Evolutionary conservation across 2,113 vertebrate species (phyloP).

Genomic region (Cyanocitta stelleri): DNA sequence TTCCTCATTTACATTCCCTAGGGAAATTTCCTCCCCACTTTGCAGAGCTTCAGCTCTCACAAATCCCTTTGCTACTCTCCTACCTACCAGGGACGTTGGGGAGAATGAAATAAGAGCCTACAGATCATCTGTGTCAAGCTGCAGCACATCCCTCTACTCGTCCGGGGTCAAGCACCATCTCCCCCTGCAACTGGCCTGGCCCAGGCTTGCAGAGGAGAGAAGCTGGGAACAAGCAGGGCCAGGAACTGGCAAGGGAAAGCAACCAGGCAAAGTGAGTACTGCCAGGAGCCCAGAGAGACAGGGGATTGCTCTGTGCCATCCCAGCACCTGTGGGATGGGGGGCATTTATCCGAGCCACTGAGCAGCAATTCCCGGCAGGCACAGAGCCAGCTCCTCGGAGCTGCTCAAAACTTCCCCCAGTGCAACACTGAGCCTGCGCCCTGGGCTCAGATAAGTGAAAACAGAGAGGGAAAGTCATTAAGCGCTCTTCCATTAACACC

Average conservation of each 20-base stretch:
- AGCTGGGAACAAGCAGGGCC: accelerated
- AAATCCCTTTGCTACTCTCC: neutral
- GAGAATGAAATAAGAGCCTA: neutral
- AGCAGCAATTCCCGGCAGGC: neutral
- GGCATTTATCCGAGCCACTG: accelerated
- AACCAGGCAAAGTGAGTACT: accelerated
- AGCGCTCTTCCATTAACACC: constrained; percentile 12
- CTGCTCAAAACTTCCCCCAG: constrained; percentile 30
- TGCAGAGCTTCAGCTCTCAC: neutral
- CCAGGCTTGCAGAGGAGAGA: neutral
- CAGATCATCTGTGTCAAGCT: neutral
- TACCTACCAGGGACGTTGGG: neutral
- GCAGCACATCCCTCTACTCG: neutral
- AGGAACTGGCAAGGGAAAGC: neutral
- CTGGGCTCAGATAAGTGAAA: constrained; percentile 35
- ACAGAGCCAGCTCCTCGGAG: neutral
- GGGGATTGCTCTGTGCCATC: neutral
- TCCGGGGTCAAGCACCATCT: accelerated
- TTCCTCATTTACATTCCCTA: neutral
- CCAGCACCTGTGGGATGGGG: neutral
- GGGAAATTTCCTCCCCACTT: neutral
- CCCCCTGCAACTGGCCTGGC: accelerated
- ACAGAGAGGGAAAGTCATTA: constrained; percentile 29
- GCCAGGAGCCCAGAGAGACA: accelerated
- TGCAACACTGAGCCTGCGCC: neutral